Evolutionary conservation across 1,140 invertebrate genomes (phyloP), one percentile per base, ranked within the genome.

Genomic region (Megalopta genalis): DNA sequence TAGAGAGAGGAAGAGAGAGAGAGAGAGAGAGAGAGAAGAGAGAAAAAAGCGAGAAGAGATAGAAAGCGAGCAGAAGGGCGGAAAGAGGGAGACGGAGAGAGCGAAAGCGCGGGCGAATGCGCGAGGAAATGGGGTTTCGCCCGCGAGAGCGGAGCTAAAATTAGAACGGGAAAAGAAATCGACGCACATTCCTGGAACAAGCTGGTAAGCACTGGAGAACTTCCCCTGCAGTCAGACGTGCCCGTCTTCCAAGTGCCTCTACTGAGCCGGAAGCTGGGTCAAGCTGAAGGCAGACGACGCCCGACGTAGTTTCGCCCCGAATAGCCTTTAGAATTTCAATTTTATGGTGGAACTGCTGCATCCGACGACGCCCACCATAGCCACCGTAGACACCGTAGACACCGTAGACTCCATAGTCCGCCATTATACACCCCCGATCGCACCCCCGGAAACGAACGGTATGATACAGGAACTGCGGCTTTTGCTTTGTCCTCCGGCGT

Each of bases 151-250:
- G n/a, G 27, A 78, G 39, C 68, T 69, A 73, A 71, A 86, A 84
- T 86, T 87, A 87, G 62, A 87, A 63, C 74, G 62, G 63, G 27
- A 60, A 60, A 82, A 84, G 79, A 82, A 87, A 84, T 87, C 85
- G 86, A 87, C 76, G 72, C 79, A 73, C 82, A 80, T 83, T 78
- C 69, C 62, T 66, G 70, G 54, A 76, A 78, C 63, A 68, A 80
- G 69, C 67, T 37, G 68, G 68, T 52, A 64, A 81, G 74, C 77
- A 77, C 16, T 21, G 21, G 37, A 37, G 62, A 71, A 76, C 72
- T 81, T 65, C 65, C 77, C 57, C 66, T 86, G 86, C 85, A 86
- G 71, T 86, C 76, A 78, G 59, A 82, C 79, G 82, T 81, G 85
- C 74, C 65, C 59, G 39, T 65, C 69, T 59, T 64, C 39, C 73